These are phyloP conservation scores for Bombycilla garrulus DNA, from an alignment of 2,113 vertebrate species.

Conservation along the genomic window DNA sequence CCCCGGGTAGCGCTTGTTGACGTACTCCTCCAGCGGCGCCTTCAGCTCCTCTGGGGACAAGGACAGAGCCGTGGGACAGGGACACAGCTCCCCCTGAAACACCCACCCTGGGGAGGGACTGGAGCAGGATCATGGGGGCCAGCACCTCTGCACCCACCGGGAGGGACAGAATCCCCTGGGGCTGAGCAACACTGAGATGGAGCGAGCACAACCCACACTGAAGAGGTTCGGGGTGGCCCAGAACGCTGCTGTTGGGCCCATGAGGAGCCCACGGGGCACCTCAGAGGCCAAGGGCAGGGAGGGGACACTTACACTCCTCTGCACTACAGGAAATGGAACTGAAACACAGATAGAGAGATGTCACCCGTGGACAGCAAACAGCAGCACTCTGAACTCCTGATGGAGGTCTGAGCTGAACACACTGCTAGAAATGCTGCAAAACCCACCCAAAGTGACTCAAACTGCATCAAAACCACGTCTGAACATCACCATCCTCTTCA, in stretches of 20 bases:
- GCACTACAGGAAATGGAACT: not conserved
- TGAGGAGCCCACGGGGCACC: not conserved
- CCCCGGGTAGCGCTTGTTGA: slow-evolving; percentile 93
- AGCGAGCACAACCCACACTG: not conserved
- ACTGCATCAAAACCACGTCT: not conserved
- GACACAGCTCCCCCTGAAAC: not conserved
- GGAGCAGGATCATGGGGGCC: rapidly evolving
- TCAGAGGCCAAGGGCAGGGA: not conserved
- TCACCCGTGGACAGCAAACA: not conserved
- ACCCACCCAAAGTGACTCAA: not conserved
- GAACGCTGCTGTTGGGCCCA: not conserved
- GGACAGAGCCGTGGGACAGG: not conserved
- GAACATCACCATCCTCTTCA: not conserved
- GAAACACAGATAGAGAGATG: rapidly evolving
- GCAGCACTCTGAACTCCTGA: too few relatives aligned
- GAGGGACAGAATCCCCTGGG: not conserved
- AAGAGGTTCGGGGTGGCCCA: not conserved
- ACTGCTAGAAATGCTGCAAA: not conserved
- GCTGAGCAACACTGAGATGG: rapidly evolving
- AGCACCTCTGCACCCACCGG: rapidly evolving
- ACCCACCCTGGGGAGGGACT: too few relatives aligned
- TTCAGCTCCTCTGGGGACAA: slow-evolving; percentile 89
- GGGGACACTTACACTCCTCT: not conserved
- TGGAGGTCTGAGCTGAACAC: not conserved
- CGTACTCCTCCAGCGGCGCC: slow-evolving; percentile 90